A percentile compares a stretch with the other conserved stretches of the same genome.
Conservation (phyloP, 2,888 invertebrate species). For the Heliconius cydno region DNA sequence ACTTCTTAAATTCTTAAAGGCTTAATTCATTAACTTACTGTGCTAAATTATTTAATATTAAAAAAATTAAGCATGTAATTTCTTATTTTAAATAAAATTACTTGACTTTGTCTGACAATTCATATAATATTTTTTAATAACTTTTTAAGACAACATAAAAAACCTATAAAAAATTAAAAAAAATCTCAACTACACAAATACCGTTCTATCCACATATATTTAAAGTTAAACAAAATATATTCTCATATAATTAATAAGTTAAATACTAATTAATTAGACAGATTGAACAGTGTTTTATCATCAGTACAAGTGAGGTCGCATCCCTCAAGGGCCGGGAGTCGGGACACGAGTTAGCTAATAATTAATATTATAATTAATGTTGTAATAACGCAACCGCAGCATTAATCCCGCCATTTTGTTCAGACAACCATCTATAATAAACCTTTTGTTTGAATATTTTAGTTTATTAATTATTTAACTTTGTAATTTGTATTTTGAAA, state of each 20-base stretch:
- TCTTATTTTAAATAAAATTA: neutral
- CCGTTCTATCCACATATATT: neutral
- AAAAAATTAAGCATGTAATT: too few relatives aligned
- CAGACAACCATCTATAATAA: conserved; percentile 47
- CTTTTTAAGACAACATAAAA: neutral
- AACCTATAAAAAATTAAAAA: neutral
- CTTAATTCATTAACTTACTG: neutral
- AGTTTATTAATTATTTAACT: conserved; percentile 36
- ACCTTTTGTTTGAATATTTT: conserved; percentile 46
- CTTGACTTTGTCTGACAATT: neutral
- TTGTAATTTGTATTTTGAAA: neutral
- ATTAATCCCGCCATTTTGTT: conserved; percentile 57
- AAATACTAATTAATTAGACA: neutral
- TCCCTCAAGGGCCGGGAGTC: conserved; percentile 59
- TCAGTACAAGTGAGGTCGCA: conserved; percentile 53
- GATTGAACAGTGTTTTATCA: conserved; percentile 42
- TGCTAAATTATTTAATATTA: neutral
- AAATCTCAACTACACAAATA: too few relatives aligned
- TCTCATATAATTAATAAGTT: neutral
- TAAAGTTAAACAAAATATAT: neutral
- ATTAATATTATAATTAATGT: conserved; percentile 83
- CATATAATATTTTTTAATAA: neutral
- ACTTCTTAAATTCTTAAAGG: too few relatives aligned
- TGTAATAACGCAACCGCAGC: conserved; percentile 65
- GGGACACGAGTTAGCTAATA: conserved; percentile 78